phyloP scores from a whole-genome alignment of 2,797 vertebrate species.

The Chelmon rostratus region DNA sequence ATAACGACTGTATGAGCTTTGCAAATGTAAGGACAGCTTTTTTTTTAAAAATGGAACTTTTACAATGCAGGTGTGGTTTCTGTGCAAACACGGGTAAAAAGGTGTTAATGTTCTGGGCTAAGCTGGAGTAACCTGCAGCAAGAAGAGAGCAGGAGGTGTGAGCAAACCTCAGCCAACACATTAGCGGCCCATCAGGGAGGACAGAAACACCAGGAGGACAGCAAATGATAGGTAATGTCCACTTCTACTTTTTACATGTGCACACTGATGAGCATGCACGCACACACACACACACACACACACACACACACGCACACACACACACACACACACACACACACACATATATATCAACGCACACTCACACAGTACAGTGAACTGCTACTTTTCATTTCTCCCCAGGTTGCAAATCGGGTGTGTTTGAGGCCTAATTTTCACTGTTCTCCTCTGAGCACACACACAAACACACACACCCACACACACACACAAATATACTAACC shows the following conservation, averaged over 20 bases:
- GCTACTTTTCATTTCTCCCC: slow-evolving; percentile 72
- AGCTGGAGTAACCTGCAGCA: slow-evolving; percentile 40
- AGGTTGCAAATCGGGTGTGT: slow-evolving; percentile 76
- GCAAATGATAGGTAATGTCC: slow-evolving; percentile 67
- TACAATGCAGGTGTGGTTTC: not conserved
- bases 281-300: not conserved
- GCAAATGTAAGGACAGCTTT: slow-evolving; percentile 31
- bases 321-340: not conserved
- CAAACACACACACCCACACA: slow-evolving; percentile 29
- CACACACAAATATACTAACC: slow-evolving; percentile 41
- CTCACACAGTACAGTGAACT: not conserved
- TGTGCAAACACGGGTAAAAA: slow-evolving; percentile 8
- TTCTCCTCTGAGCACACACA: slow-evolving; percentile 72
- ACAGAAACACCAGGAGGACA: slow-evolving; percentile 56
- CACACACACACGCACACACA: too few relatives aligned
- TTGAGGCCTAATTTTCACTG: slow-evolving; percentile 78
- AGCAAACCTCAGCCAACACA: slow-evolving; percentile 55
- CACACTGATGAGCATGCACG: slow-evolving; percentile 34
- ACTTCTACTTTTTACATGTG: slow-evolving; percentile 54
- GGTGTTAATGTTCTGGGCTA: slow-evolving; percentile 29
- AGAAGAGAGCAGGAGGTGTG: slow-evolving; percentile 49
- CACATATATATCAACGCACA: not conserved
- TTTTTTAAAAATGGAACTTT: not conserved
- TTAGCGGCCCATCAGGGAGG: slow-evolving; percentile 65
- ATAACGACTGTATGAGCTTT: not conserved